Conservation (phyloP, 2,888 invertebrate genomes). For the Loripinus fragilis region DNA sequence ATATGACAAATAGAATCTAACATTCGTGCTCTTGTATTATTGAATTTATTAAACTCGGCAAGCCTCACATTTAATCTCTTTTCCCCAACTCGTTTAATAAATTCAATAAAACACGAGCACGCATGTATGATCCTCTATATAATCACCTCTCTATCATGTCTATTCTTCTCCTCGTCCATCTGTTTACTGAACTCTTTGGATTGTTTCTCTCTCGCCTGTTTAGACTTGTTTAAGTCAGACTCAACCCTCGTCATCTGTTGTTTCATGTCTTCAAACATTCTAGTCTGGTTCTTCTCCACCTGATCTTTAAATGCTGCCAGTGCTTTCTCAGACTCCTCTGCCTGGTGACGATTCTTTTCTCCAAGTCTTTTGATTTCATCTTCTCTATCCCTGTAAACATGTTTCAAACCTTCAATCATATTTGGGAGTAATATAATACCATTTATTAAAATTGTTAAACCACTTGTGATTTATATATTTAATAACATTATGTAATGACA, state of each 20-base stretch:
- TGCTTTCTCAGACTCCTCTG: conserved; percentile 77
- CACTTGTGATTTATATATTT: no score
- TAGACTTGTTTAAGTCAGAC: conserved; percentile 79
- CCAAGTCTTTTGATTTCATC: conserved; percentile 73
- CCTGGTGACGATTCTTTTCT: conserved; percentile 75
- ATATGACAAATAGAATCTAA: no score
- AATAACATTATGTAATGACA: no score
- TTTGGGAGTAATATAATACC: no score
- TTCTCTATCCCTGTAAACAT: conserved; percentile 79
- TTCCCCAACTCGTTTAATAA: no score
- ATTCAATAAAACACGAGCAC: no score
- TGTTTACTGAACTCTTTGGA: conserved; percentile 77
- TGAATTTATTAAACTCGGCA: no score
- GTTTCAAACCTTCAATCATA: no score
- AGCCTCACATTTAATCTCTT: no score
- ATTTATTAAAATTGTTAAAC: no score
- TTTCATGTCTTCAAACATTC: conserved; percentile 82
- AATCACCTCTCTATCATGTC: conserved; percentile 78
- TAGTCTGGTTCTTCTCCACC: conserved; percentile 79
- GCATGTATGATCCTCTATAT: no score
- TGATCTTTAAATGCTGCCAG: conserved; percentile 80
- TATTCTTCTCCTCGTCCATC: conserved; percentile 75
- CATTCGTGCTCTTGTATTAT: no score
- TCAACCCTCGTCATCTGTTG: conserved; percentile 82
- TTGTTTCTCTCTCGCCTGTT: conserved; percentile 81